phyloP scores from a whole-genome alignment of 37 sponge, comb jelly and placozoan species.

The Theonella swinhoei region DNA sequence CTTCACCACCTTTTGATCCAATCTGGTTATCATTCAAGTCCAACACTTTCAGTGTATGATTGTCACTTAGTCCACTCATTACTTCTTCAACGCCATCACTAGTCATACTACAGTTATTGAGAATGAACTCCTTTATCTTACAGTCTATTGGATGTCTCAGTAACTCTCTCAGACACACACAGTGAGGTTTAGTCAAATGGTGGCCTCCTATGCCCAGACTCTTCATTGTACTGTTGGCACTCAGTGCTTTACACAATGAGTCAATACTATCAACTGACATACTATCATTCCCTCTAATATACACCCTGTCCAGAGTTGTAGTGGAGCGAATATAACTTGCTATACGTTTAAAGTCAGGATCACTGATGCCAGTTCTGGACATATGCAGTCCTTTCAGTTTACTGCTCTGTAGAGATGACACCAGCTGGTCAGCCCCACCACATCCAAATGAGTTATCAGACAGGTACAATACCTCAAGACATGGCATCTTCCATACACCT shows the following conservation, averaged over 20 bases:
- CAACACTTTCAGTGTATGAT: background rate
- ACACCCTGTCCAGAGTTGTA: background rate
- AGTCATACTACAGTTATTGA: background rate
- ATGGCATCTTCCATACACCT: background rate
- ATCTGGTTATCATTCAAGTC: background rate
- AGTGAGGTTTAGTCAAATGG: background rate
- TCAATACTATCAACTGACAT: background rate
- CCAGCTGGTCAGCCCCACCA: slow-evolving; percentile 16
- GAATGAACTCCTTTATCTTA: background rate
- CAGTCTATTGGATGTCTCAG: background rate
- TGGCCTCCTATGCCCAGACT: background rate
- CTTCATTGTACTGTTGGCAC: background rate
- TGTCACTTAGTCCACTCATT: slow-evolving; percentile 9
- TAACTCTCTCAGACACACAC: background rate
- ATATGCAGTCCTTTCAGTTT: background rate
- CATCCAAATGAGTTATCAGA: background rate
- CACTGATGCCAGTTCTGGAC: slow-evolving; percentile 6
- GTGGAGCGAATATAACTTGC: background rate
- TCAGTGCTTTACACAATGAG: slow-evolving; percentile 2
- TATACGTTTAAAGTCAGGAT: background rate
- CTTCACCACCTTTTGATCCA: background rate
- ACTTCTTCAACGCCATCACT: background rate
- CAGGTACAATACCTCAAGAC: background rate
- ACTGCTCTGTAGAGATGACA: background rate
- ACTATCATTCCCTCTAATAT: background rate